These are phyloP conservation scores for Steromphala cineraria DNA, from an alignment of 2,888 invertebrate genomes.

Conservation along the genomic window DNA sequence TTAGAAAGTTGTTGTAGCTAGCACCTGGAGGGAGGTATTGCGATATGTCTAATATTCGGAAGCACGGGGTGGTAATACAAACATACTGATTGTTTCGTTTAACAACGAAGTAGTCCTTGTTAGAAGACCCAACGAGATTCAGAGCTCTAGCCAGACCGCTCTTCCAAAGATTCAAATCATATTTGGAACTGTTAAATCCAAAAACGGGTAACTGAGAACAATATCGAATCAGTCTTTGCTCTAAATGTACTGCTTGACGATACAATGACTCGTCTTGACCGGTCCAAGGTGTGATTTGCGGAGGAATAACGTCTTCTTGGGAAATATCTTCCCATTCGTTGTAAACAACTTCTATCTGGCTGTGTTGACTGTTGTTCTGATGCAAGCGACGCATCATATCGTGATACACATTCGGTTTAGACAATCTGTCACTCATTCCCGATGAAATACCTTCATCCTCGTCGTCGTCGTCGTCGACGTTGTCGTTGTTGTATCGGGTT, in stretches of 20 bases:
- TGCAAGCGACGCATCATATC: background rate
- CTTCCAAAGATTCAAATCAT: conserved; percentile 4
- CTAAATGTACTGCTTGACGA: background rate
- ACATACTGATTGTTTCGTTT: conserved; percentile 12
- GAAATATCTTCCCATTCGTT: background rate
- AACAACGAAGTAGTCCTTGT: background rate
- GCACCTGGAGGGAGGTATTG: conserved; percentile 10
- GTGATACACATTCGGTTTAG: background rate
- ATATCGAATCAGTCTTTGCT: background rate
- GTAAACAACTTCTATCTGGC: background rate
- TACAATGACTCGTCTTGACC: background rate
- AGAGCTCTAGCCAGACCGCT: background rate
- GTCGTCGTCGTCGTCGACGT: background rate
- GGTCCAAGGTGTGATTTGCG: background rate
- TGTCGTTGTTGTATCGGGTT: background rate
- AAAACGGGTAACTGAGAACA: background rate
- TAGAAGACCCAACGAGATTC: too few species aligned
- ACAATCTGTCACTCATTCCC: background rate
- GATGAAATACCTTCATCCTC: background rate
- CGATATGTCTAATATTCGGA: conserved; percentile 2
- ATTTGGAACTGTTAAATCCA: background rate
- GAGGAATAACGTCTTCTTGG: background rate
- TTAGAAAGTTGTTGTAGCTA: background rate
- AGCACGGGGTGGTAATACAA: background rate
- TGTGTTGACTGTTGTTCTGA: background rate